Percentiles rank a stretch among this genome's conserved stretches.
Evolutionary conservation across 2,888 invertebrate species (phyloP).

Genomic region (Dryococelus australis): DNA sequence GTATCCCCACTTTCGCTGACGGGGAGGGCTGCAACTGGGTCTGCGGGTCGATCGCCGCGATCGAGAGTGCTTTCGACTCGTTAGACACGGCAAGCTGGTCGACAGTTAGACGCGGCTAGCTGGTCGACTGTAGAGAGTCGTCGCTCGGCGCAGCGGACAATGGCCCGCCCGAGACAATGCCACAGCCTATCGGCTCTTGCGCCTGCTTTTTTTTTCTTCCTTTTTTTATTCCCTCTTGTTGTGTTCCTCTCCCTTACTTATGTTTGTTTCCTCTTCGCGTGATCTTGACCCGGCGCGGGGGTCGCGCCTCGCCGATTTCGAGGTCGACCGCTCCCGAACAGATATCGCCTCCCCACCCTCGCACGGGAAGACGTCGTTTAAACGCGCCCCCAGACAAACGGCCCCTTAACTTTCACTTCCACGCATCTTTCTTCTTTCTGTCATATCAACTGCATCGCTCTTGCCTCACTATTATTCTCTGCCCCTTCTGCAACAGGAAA

Average conservation of each 20-base stretch:
- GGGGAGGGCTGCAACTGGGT: too few relatives aligned
- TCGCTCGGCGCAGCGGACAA: background rate
- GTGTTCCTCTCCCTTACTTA: background rate
- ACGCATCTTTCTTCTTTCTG: too few relatives aligned
- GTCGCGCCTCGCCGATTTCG: background rate
- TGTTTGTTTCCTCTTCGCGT: background rate
- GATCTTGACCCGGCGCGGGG: background rate
- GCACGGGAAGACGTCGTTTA: too few relatives aligned
- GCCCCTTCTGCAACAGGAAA: too few relatives aligned
- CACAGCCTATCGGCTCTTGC: background rate
- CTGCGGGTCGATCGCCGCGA: background rate
- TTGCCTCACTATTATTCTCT: too few relatives aligned
- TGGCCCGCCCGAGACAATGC: background rate
- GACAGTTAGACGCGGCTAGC: background rate
- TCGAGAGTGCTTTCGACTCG: background rate
- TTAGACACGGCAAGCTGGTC: background rate
- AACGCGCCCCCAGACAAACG: too few relatives aligned
- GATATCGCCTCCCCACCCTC: background rate
- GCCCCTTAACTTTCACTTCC: too few relatives aligned
- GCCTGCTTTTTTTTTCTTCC: too few relatives aligned
- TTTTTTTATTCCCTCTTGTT: background rate
- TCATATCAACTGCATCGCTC: too few relatives aligned
- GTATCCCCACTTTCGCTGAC: too few relatives aligned
- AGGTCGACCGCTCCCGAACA: background rate
- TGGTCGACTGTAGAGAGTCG: background rate